Evolutionary conservation across 2,888 invertebrate genomes (phyloP).

Genomic region (Ectemnius cavifrons): DNA sequence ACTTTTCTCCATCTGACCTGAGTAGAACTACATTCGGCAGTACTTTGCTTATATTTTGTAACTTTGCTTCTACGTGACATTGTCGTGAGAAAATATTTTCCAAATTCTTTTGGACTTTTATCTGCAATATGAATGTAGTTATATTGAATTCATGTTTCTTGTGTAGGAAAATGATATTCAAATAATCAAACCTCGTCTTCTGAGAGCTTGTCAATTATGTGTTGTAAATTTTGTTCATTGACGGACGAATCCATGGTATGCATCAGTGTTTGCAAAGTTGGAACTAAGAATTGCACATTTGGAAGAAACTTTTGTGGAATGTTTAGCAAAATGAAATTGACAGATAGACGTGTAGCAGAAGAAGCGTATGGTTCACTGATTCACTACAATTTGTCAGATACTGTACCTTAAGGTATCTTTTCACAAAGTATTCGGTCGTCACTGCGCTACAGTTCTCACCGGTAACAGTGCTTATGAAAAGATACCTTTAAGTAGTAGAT

Average conservation of each 20-base stretch:
- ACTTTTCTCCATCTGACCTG: conserved; percentile 87
- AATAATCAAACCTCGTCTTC: conserved; percentile 67
- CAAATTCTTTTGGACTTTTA: conserved; percentile 85
- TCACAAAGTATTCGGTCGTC: too few species aligned
- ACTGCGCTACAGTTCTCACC: too few species aligned
- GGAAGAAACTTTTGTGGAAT: too few species aligned
- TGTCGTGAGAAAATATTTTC: conserved; percentile 86
- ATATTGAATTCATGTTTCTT: background rate
- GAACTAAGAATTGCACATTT: background rate
- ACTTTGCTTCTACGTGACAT: conserved; percentile 87
- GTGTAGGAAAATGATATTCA: conserved; percentile 17
- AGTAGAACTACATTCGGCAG: conserved; percentile 89
- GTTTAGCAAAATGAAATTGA: too few species aligned
- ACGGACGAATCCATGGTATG: conserved; percentile 60
- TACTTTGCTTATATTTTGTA: conserved; percentile 88
- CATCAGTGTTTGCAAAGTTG: background rate
- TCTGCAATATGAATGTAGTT: conserved; percentile 77
- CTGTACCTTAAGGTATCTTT: too few species aligned
- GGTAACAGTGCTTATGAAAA: too few species aligned
- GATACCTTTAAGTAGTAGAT: too few species aligned
- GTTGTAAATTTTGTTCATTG: conserved; percentile 66
- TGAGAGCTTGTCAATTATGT: conserved; percentile 67
- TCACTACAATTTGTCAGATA: too few species aligned
- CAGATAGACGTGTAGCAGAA: too few species aligned
- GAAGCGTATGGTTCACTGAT: too few species aligned